Conservation (phyloP, 2,113 vertebrate genomes). For the Dermatemys mawii region DNA sequence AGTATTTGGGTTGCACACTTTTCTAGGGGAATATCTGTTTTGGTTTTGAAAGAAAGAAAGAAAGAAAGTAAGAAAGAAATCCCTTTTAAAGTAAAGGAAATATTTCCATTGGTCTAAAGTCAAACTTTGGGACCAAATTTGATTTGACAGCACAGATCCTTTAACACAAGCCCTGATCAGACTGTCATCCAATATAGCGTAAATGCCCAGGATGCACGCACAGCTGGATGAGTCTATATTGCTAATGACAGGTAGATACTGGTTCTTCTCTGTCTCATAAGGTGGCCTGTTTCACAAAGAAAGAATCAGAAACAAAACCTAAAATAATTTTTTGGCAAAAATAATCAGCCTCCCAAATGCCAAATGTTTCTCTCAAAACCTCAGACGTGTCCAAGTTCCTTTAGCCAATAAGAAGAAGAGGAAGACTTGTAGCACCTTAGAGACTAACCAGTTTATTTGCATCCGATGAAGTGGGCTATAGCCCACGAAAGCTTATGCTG, state of each 20-base stretch:
- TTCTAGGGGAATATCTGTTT: background rate
- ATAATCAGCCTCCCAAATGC: accelerated
- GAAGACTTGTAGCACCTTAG: too few species aligned
- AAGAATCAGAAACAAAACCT: accelerated
- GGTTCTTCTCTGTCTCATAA: background rate
- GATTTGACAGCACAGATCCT: accelerated
- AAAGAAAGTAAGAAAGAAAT: background rate
- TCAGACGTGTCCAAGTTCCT: background rate
- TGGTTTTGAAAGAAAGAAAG: accelerated
- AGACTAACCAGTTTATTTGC: too few species aligned
- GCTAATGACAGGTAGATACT: background rate
- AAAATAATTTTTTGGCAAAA: accelerated
- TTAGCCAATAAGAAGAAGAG: too few species aligned
- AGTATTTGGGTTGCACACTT: background rate
- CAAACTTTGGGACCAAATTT: accelerated
- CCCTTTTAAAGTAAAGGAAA: background rate
- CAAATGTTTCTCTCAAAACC: background rate
- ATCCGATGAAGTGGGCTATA: too few species aligned
- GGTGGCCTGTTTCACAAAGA: background rate
- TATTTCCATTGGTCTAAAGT: background rate
- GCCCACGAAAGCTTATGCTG: too few species aligned
- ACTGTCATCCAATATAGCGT: accelerated
- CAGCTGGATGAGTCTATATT: background rate
- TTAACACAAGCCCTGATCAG: accelerated
- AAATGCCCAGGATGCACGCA: accelerated